phyloP scores from a whole-genome alignment of 2,113 vertebrate genomes.

The Elanoides forficatus region DNA sequence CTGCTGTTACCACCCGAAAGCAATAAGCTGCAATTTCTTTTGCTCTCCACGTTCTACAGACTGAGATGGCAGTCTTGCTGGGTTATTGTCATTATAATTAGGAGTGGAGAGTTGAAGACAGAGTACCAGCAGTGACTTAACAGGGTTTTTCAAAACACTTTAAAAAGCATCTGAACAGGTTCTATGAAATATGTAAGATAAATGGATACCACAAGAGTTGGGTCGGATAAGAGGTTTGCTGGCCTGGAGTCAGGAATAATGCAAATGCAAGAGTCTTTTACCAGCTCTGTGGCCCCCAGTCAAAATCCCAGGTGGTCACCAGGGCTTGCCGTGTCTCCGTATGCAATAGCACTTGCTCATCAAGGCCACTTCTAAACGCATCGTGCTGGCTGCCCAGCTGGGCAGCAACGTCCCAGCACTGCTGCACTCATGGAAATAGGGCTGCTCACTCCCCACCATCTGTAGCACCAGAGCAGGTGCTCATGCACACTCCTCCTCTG shows the following conservation, averaged over 20 bases:
- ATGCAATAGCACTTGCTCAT: neutral
- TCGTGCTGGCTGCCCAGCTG: neutral
- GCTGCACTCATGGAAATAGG: neutral
- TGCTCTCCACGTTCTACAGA: neutral
- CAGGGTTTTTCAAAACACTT: neutral
- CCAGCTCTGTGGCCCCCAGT: neutral
- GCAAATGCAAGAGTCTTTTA: neutral
- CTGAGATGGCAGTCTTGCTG: neutral
- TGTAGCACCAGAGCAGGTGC: neutral
- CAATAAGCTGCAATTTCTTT: neutral
- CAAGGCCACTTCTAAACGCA: neutral
- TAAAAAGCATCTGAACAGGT: neutral
- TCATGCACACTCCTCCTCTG: neutral
- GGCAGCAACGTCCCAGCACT: neutral
- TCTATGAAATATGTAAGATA: neutral
- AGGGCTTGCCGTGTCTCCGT: neutral
- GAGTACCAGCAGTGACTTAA: neutral
- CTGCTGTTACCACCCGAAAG: neutral
- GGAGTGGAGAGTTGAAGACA: neutral
- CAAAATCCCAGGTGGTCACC: neutral
- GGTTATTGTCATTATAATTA: neutral
- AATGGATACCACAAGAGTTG: neutral
- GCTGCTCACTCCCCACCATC: neutral
- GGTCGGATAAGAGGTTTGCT: neutral
- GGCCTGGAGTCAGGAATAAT: neutral